Evolutionary conservation across 2,888 invertebrate genomes (phyloP).

Genomic region (Lampropteryx suffumata): DNA sequence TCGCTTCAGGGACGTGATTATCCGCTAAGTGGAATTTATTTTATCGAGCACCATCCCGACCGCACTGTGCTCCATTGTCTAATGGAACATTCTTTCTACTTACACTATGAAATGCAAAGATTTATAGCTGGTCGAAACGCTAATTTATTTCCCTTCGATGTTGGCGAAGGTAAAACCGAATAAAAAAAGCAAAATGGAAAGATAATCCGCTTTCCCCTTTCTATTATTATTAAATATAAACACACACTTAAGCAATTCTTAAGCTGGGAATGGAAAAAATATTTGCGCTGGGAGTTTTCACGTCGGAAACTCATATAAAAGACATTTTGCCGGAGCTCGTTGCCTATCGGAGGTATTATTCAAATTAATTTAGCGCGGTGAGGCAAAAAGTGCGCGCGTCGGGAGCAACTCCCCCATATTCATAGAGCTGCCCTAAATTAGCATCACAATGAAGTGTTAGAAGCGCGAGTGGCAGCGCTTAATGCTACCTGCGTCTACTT

Average conservation of each 20-base stretch:
- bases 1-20: constrained; percentile 68
- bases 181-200: constrained; percentile 40
- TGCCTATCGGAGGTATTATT: constrained; percentile 79
- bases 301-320: constrained; percentile 76
- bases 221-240: constrained; percentile 62
- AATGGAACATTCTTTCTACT: constrained; percentile 57
- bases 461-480: constrained; percentile 70
- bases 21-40: constrained; percentile 72
- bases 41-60: constrained; percentile 49
- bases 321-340: constrained; percentile 69
- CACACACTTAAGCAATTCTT: constrained; percentile 59
- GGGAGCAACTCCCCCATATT: constrained; percentile 72
- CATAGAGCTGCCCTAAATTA: constrained; percentile 79
- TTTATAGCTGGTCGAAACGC: constrained; percentile 34
- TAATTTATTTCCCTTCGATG: constrained; percentile 26
- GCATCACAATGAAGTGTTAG: constrained; percentile 81
- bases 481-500: constrained; percentile 72
- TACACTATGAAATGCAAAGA: constrained; percentile 44
- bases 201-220: constrained; percentile 47
- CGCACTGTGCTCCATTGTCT: constrained; percentile 54
- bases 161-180: constrained; percentile 33
- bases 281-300: constrained; percentile 59
- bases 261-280: constrained; percentile 58
- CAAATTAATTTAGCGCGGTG: constrained; percentile 79
- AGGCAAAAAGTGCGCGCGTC: constrained; percentile 77